These are phyloP conservation scores for Rhopalosiphum nymphaeae DNA, from an alignment of 2,888 invertebrate species.

Conservation along the genomic window DNA sequence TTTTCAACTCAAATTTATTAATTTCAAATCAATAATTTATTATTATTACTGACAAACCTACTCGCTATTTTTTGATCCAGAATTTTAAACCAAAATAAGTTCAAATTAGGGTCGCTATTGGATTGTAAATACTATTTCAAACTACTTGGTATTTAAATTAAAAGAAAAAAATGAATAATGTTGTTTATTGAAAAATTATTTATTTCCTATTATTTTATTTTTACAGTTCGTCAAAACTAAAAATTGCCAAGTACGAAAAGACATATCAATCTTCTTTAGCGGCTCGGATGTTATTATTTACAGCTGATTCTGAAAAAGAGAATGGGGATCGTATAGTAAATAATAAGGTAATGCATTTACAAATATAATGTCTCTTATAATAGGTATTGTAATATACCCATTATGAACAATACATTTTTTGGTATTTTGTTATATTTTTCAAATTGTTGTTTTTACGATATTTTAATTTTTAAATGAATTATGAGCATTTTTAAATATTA, in stretches of 20 bases:
- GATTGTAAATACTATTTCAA: not conserved
- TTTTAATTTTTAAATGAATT: too few species aligned
- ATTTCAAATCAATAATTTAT: too few species aligned
- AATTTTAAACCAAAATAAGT: too few species aligned
- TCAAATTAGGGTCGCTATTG: too few species aligned
- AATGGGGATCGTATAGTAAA: not conserved
- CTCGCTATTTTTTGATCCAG: too few species aligned
- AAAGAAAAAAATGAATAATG: not conserved
- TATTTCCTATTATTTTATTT: not conserved
- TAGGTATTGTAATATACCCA: not conserved
- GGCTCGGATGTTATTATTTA: constrained; percentile 33
- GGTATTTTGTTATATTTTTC: not conserved
- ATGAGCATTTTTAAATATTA: too few species aligned
- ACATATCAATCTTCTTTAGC: constrained; percentile 57
- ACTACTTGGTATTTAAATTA: not conserved
- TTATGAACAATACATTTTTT: not conserved
- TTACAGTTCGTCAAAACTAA: constrained; percentile 37
- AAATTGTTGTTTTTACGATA: not conserved
- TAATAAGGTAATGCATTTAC: constrained; percentile 34
- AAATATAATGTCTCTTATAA: not conserved
- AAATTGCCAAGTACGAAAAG: constrained; percentile 60
- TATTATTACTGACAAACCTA: too few species aligned
- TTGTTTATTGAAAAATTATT: not conserved
- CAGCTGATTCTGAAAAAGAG: constrained; percentile 17
- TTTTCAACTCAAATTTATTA: too few species aligned